Evolutionary conservation across 2,888 invertebrate species (phyloP), one percentile per base, ranked within the genome.

Genomic region (Andrena hattorfiana): DNA sequence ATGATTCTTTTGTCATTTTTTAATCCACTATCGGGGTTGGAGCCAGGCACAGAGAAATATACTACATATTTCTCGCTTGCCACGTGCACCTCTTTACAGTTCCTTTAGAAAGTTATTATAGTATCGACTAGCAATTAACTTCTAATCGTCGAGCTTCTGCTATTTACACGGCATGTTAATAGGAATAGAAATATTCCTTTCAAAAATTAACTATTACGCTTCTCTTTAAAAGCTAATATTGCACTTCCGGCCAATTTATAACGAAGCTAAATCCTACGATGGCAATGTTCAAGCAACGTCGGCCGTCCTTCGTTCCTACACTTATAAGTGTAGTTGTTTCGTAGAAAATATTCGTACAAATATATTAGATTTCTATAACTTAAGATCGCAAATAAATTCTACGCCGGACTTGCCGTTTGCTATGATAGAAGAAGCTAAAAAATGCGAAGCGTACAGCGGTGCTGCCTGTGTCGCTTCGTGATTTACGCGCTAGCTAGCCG

Each of bases 191-290:
- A 26, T 35, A 67, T 51, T 23, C 28, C 10, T 6, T 26, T 62
- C 32, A 42, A 48, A 16, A 59, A 51, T 16, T 30, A 35, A 8
- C 10, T 51, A 42, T 35, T 51, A 56, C 13, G 13, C 2, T 48
- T 48, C 8, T 23, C 49, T 13, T 69, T 74, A 86, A 56, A 35
- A 76, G 42, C 64, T 90, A 89, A 81, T 90, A 92, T 92, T 92
- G 92, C 92, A 92, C 90, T 77, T 85, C 89, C 91, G 91, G 92
- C 91, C 91, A 49, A 1, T 73, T 67, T 28, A 54, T 35, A 62
- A 32, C 70, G 28, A 74, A 42, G 3, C 48, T 67, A 77, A 20
- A 81, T 77, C 30, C 60, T 71, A 64, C 42, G 28, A 71, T 72
- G 75, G 71, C 71, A 77, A 32, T 72, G 28, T 42, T 54, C 63